Percentiles rank a stretch among this genome's conserved stretches.
These are phyloP conservation scores for Corythornis cristatus DNA, from an alignment of 2,113 vertebrate genomes.

Conservation along the genomic window DNA sequence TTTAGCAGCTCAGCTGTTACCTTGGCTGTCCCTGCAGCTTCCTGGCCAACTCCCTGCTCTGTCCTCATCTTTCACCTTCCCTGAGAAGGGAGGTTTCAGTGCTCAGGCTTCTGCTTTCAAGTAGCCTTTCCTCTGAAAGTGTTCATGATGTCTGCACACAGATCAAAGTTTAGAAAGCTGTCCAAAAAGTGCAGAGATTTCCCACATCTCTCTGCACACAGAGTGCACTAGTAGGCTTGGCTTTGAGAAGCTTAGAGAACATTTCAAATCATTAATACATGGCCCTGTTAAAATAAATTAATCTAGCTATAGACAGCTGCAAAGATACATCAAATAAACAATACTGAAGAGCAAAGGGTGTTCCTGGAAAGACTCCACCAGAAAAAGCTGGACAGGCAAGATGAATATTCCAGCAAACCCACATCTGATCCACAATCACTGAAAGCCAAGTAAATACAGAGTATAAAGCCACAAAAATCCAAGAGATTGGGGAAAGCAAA, in stretches of 20 bases:
- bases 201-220: not conserved
- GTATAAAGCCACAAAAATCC: not conserved
- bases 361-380: not conserved
- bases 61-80: not conserved
- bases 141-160: fast-evolving
- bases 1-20: conserved; percentile 17
- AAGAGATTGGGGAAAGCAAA: not conserved
- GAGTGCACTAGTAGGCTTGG: not conserved
- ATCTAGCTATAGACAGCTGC: not conserved
- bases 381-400: not conserved
- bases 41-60: not conserved
- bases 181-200: not conserved
- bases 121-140: not conserved
- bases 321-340: not conserved
- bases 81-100: not conserved
- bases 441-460: not conserved
- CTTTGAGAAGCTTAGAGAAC: not conserved
- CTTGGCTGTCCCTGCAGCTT: not conserved
- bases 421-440: not conserved
- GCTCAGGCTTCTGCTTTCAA: not conserved
- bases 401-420: not conserved
- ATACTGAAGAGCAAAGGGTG: not conserved
- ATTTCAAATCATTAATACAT: not conserved
- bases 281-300: not conserved
- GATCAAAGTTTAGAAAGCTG: not conserved